Percentiles rank a stretch among this genome's conserved stretches.
phyloP scores from a whole-genome alignment of 2,888 invertebrate species.

The Tanypteryx hageni region DNA sequence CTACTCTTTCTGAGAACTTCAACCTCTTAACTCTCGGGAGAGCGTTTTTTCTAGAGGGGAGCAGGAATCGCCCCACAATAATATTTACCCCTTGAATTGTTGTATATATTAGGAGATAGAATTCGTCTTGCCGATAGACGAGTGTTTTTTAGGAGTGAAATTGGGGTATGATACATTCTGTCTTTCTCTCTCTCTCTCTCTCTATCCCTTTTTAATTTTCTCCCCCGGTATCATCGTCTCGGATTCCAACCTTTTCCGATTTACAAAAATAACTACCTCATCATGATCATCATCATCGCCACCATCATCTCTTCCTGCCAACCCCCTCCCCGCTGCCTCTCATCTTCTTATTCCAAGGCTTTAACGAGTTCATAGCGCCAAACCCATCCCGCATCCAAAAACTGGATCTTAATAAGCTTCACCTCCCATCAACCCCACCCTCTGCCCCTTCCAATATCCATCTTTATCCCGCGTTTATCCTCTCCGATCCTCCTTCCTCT shows the following conservation, averaged over 20 bases:
- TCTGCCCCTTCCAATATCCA: background rate
- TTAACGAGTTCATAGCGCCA: constrained; percentile 50
- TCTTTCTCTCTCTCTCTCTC: background rate
- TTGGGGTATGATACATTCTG: no score
- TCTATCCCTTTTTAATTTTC: background rate
- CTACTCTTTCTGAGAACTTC: no score
- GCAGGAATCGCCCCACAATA: background rate
- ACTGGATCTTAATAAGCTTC: constrained; percentile 34
- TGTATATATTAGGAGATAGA: background rate
- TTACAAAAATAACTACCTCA: background rate
- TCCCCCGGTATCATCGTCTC: background rate
- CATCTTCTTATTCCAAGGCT: background rate
- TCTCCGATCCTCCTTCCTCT: no score
- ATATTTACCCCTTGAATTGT: background rate
- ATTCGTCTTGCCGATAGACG: background rate
- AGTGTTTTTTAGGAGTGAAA: no score
- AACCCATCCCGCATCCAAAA: constrained; percentile 15
- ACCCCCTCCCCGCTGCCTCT: background rate
- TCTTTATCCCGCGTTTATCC: background rate
- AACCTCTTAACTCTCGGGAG: no score
- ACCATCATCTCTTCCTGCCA: background rate
- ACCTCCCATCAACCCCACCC: constrained; percentile 8
- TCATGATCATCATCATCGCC: background rate
- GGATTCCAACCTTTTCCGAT: background rate
- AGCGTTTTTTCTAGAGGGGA: background rate